Evolutionary conservation across 2,797 vertebrate species (phyloP).

Genomic region (Sternotherus odoratus): DNA sequence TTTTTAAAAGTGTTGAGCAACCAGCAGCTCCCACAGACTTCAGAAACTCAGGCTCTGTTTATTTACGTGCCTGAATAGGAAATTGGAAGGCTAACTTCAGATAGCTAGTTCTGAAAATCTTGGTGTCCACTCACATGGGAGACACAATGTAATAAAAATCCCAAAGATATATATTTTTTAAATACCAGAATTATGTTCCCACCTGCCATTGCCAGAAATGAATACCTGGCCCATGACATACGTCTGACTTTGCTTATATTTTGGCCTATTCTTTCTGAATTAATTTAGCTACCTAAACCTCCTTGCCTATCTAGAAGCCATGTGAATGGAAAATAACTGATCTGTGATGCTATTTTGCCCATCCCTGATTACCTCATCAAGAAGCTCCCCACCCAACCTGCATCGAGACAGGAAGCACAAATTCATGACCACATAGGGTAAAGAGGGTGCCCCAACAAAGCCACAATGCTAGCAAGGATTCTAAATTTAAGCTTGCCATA

Average conservation of each 20-base stretch:
- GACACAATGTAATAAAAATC: slow-evolving; percentile 16
- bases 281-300: slow-evolving; percentile 27
- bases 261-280: not conserved
- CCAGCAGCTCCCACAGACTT: not conserved
- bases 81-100: slow-evolving; percentile 47
- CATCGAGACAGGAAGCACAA: slow-evolving; percentile 49
- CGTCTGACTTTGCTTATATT: slow-evolving; percentile 3
- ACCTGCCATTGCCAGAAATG: not conserved
- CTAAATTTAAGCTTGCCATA: slow-evolving; percentile 64
- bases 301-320: not conserved
- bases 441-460: slow-evolving; percentile 57
- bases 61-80: slow-evolving; percentile 28
- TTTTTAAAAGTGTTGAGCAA: slow-evolving; percentile 12
- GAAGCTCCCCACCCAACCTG: slow-evolving; percentile 40
- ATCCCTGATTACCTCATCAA: not conserved
- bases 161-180: not conserved
- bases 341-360: not conserved
- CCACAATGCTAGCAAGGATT: slow-evolving; percentile 45
- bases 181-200: not conserved
- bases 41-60: slow-evolving; percentile 2
- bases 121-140: not conserved
- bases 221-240: not conserved
- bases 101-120: not conserved
- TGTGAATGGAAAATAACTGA: slow-evolving; percentile 15
- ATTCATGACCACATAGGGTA: slow-evolving; percentile 50